Evolutionary conservation across 2,113 vertebrate species (phyloP).

Genomic region (Noturus placidus): DNA sequence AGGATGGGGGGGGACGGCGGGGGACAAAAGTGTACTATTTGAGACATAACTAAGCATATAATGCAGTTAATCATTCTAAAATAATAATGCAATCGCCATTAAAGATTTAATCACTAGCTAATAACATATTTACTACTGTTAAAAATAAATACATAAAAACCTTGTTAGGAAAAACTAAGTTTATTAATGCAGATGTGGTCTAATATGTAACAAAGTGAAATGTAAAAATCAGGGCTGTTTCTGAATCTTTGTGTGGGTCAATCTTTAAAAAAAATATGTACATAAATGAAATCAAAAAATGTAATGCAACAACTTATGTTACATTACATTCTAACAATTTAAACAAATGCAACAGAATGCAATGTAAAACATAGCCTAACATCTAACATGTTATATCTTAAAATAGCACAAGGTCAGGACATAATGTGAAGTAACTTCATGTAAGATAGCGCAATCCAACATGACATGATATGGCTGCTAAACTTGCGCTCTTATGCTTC

Average conservation of each 20-base stretch:
- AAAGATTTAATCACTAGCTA: too few species aligned
- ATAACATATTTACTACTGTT: too few species aligned
- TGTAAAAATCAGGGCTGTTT: background rate
- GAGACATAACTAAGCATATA: background rate
- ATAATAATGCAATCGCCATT: too few species aligned
- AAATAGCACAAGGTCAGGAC: background rate
- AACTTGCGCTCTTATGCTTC: background rate
- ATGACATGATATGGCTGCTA: background rate
- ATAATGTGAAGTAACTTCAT: background rate
- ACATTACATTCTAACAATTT: background rate
- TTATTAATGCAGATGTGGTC: background rate
- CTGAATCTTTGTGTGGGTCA: background rate
- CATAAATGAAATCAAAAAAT: background rate
- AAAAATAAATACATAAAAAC: too few species aligned
- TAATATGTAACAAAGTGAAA: background rate
- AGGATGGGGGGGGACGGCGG: too few species aligned
- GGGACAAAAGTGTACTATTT: background rate
- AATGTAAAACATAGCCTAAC: background rate
- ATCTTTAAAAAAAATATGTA: background rate
- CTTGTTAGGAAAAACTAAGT: background rate
- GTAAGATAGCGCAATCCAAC: background rate
- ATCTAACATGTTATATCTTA: background rate
- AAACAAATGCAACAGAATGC: background rate
- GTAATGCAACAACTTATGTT: background rate
- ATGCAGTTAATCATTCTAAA: background rate